Conservation (phyloP, 2,797 vertebrate species). For the Sebastes itinus region DNA sequence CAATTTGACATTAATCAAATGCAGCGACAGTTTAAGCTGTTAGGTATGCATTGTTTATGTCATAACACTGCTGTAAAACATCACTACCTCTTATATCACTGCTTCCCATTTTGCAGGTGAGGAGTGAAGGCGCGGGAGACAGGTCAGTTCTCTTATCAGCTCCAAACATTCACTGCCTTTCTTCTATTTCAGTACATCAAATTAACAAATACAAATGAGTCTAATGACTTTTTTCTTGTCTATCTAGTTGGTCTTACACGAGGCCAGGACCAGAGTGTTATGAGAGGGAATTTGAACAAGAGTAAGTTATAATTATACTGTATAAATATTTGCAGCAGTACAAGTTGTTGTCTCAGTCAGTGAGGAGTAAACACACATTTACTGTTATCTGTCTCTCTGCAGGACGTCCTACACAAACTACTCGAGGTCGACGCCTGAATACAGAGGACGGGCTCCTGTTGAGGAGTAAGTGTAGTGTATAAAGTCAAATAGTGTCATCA, state of each 20-base stretch:
- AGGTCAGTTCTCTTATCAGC: conserved; percentile 53
- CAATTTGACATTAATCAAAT: not conserved
- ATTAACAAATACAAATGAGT: not conserved
- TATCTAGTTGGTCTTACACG: conserved; percentile 46
- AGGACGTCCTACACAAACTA: conserved; percentile 56
- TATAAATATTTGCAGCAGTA: not conserved
- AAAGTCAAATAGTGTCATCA: not conserved
- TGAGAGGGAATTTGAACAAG: conserved; percentile 47
- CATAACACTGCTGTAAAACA: not conserved
- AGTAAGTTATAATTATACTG: conserved; percentile 46
- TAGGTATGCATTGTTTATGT: not conserved
- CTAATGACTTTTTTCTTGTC: not conserved
- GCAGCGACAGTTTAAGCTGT: not conserved
- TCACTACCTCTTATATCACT: not conserved
- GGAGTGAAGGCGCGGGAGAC: conserved; percentile 34
- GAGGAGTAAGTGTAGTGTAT: conserved; percentile 63
- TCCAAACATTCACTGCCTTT: not conserved
- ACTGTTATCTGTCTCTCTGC: not conserved
- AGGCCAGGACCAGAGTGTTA: conserved; percentile 55
- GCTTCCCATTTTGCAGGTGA: conserved; percentile 53
- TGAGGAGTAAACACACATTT: not conserved
- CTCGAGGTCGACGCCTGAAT: conserved; percentile 32
- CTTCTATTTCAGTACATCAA: not conserved
- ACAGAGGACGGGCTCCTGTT: conserved; percentile 30
- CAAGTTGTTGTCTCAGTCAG: not conserved